Conservation (phyloP, 1,140 invertebrate genomes). For the Pollicipes pollicipes region DNA sequence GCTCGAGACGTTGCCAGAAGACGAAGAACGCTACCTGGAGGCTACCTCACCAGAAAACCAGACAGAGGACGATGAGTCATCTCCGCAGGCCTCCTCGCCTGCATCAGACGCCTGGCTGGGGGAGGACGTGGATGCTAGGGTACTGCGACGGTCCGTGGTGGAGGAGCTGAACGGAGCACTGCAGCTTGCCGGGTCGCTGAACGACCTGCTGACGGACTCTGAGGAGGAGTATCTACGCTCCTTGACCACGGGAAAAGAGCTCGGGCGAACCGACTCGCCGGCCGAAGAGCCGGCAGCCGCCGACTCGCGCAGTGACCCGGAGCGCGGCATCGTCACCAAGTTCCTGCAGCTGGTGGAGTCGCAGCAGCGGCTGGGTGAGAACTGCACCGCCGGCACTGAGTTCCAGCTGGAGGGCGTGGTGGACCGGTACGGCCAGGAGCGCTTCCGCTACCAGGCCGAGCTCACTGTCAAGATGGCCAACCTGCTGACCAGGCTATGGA, state of each 20-base stretch:
- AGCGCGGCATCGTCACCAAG: conserved; percentile 57
- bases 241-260: conserved; percentile 6
- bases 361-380: conserved; percentile 67
- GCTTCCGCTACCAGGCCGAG: conserved; percentile 48
- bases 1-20: too few species aligned
- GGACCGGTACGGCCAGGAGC: conserved; percentile 73
- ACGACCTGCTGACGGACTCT: conserved; percentile 14
- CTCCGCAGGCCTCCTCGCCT: too few species aligned
- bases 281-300: conserved; percentile 5
- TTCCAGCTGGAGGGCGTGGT: conserved; percentile 82
- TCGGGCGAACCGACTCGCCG: conserved; percentile 10
- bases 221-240: conserved; percentile 10
- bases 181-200: too few species aligned
- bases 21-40: too few species aligned
- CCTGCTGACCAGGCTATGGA: conserved; percentile 79
- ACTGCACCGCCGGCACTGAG: conserved; percentile 78
- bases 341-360: conserved; percentile 78
- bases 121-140: too few species aligned
- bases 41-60: too few species aligned
- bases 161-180: too few species aligned
- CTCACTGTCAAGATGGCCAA: conserved; percentile 86
- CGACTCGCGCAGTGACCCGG: conserved; percentile 21
- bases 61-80: too few species aligned
- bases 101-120: too few species aligned
- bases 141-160: too few species aligned